Conservation (phyloP, 2,113 vertebrate species). For the Trachemys scripta region DNA sequence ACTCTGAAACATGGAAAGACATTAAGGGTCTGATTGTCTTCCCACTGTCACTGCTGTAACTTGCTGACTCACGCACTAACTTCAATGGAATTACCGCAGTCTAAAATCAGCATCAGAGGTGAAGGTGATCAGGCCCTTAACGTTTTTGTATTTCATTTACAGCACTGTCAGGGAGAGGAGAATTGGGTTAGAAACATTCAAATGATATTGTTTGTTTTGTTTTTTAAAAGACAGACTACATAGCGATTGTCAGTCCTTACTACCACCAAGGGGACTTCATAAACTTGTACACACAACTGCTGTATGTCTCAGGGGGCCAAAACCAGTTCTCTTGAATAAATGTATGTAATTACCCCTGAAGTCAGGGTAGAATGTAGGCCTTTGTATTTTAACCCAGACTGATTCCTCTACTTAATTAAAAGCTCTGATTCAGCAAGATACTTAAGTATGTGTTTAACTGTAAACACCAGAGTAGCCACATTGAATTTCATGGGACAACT, state of each 20-base stretch:
- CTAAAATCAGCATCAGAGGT: neutral
- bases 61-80: neutral
- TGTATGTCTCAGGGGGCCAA: neutral
- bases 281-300: neutral
- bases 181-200: neutral
- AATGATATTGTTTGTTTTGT: neutral
- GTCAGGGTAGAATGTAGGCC: neutral
- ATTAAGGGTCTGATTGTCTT: neutral
- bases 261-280: neutral
- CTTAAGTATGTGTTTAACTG: neutral
- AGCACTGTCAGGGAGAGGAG: neutral
- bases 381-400: neutral
- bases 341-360: neutral
- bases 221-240: neutral
- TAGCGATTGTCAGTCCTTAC: neutral
- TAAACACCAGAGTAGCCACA: neutral
- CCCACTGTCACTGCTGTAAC: neutral
- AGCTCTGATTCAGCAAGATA: fast-evolving
- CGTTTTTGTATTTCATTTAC: fast-evolving
- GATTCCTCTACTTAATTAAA: neutral
- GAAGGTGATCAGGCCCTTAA: neutral
- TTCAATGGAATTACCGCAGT: neutral
- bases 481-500: neutral
- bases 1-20: neutral
- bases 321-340: neutral